Conservation (phyloP, 2,888 invertebrate species). For the Andrena bucephala region DNA sequence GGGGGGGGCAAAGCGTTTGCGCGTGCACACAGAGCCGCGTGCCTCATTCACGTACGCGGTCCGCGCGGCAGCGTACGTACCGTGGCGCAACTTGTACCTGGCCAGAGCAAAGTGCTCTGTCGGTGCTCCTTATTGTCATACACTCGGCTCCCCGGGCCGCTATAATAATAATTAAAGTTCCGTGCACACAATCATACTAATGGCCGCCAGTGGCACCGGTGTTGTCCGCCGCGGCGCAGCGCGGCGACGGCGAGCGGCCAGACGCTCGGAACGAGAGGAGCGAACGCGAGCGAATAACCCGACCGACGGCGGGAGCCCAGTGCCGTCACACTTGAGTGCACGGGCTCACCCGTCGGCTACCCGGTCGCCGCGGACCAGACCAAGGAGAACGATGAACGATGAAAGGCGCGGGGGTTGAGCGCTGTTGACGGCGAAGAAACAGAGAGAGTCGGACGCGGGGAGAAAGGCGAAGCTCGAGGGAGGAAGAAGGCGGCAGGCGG, state of each 20-base stretch:
- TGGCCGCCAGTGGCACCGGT: constrained; percentile 70
- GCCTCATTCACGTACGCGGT: constrained; percentile 32
- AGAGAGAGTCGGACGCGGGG: neutral
- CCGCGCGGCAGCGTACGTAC: constrained; percentile 20
- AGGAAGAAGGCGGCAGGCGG: neutral
- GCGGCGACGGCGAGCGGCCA: constrained; percentile 68
- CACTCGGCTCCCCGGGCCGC: constrained; percentile 44
- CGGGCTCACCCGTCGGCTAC: constrained; percentile 50
- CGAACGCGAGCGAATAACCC: constrained; percentile 61
- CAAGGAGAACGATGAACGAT: constrained; percentile 55
- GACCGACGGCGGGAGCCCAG: constrained; percentile 60
- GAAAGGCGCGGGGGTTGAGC: constrained; percentile 46
- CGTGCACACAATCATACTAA: constrained; percentile 81
- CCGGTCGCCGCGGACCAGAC: constrained; percentile 38
- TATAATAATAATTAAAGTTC: constrained; percentile 80
- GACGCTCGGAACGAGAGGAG: constrained; percentile 65
- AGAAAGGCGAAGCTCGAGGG: constrained; percentile 24
- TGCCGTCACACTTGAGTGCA: constrained; percentile 69
- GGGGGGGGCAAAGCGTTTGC: constrained; percentile 22
- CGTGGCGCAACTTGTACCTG: constrained; percentile 50
- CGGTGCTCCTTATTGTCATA: constrained; percentile 66
- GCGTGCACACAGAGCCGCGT: constrained; percentile 7
- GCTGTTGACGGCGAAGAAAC: constrained; percentile 33
- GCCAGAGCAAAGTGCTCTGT: constrained; percentile 44
- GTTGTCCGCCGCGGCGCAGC: constrained; percentile 54